Evolutionary conservation across 2,797 vertebrate species (phyloP), one percentile per base, ranked within the genome.

Genomic region (Xiphorhynchus erythropygius): DNA sequence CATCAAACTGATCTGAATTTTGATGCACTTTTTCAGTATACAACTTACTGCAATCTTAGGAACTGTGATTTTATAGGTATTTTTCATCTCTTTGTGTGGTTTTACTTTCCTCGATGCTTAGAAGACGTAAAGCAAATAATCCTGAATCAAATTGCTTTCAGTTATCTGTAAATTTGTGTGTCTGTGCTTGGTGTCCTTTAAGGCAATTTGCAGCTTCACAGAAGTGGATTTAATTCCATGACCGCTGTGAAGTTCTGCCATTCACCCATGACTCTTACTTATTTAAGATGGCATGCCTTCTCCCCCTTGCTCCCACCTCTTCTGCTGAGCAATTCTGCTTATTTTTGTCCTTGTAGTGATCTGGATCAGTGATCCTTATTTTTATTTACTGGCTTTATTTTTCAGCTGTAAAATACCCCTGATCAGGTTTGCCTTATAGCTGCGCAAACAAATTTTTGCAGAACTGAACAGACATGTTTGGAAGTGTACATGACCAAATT

Each of bases 161-260:
- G 1, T 79, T 5, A 0, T 42, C 30, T 80, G 27, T 64, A 62
- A 57, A 59, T 76, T 25, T 69, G 10, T 50, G 5, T 69, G 16
- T 67, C 9, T 77, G 0, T 46, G 6, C 5, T 1, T 78, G 17
- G 15, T 65, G 22, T 62, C 52, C 19, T 81, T 75, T 53, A 78
- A 60, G 39, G 27, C 17, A 86, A 19, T 30, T 67, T 77, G 17
- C 41, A 52, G 12, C 12, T 69, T 80, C 22, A 13, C 9, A 17
- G 47, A 65, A 67, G 21, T 62, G 52, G 12, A 11, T 21, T 50
- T 67, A 10, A 41, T 59, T 9, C 41, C 0, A 0, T 2, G 2
- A 28, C 32, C 63, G 11, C 57, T 64, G 24, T 8, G 0, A 56
- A 41, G 23, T 59, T 86, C 59, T 89, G 82, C n/a, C 7, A 18